A percentile compares a stretch with the other conserved stretches of the same genome.
Evolutionary conservation across 2,888 invertebrate genomes (phyloP).

Genomic region (Lochmaea crataegi): DNA sequence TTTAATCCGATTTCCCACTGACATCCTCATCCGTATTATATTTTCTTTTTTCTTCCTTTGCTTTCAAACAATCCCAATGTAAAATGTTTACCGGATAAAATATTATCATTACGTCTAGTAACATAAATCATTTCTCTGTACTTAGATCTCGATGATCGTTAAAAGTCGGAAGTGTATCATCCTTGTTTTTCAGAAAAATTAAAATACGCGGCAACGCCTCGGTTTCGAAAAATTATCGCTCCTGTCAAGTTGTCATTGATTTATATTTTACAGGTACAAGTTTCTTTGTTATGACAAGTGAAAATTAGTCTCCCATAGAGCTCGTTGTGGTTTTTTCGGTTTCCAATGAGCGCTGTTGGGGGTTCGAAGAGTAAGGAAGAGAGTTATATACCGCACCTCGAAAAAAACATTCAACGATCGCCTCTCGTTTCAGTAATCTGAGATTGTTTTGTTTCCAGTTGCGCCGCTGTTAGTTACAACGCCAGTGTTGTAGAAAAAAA

Average conservation of each 20-base stretch:
- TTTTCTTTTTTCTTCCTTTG: not conserved
- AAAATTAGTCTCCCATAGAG: constrained; percentile 53
- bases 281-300: constrained; percentile 54
- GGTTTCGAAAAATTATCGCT: constrained; percentile 25
- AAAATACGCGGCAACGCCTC: constrained; percentile 13
- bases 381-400: constrained; percentile 48
- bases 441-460: constrained; percentile 32
- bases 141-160: too few species aligned
- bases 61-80: constrained; percentile 1
- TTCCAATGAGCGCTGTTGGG: constrained; percentile 45
- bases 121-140: too few species aligned
- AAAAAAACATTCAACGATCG: constrained; percentile 35
- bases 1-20: constrained; percentile 27
- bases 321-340: constrained; percentile 44
- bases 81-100: constrained; percentile 3
- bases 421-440: constrained; percentile 36
- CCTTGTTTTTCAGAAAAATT: not conserved
- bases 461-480: constrained; percentile 11
- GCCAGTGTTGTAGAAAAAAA: not conserved
- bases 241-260: constrained; percentile 44
- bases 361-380: constrained; percentile 41
- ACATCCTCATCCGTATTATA: constrained; percentile 16
- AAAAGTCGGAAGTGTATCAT: too few species aligned
- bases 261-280: constrained; percentile 47
- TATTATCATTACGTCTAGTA: too few species aligned